Percentiles rank a stretch among this genome's conserved stretches.
Evolutionary conservation across 1,140 invertebrate genomes (phyloP).

Genomic region (Mercenaria mercenaria): DNA sequence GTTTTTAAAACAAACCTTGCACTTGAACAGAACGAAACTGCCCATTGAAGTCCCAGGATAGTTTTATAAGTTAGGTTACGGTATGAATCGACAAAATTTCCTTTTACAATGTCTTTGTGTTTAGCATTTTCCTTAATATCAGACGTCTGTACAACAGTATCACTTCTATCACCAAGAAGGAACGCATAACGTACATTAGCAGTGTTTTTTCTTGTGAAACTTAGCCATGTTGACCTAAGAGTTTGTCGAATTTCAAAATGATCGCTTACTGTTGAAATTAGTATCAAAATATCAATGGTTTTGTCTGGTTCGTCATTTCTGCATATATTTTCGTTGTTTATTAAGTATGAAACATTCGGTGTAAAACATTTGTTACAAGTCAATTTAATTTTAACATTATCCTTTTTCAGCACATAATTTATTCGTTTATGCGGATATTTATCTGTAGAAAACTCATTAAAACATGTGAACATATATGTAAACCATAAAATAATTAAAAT

Average conservation of each 20-base stretch:
- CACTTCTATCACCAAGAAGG: conserved; percentile 50
- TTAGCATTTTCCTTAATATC: conserved; percentile 54
- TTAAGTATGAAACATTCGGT: conserved; percentile 1
- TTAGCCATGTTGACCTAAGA: conserved; percentile 51
- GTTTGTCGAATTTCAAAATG: conserved; percentile 16
- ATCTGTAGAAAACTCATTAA: too few relatives aligned
- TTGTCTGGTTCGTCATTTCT: not conserved
- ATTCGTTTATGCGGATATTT: too few relatives aligned
- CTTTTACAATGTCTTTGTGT: conserved; percentile 67
- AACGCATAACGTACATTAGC: conserved; percentile 57
- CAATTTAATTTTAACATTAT: too few relatives aligned
- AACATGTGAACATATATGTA: too few relatives aligned
- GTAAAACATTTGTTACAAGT: conserved; percentile 14
- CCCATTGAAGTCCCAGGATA: conserved; percentile 68
- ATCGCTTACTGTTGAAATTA: conserved; percentile 24
- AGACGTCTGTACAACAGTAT: not conserved
- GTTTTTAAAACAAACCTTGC: conserved; percentile 71
- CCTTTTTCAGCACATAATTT: too few relatives aligned
- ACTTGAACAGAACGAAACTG: conserved; percentile 50
- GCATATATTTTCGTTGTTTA: not conserved
- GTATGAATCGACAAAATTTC: conserved; percentile 70
- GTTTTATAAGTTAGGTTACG: conserved; percentile 72
- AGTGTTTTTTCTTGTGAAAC: conserved; percentile 11
- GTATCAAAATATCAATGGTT: conserved; percentile 37
- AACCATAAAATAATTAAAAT: too few relatives aligned